Evolutionary conservation across 30 jellyfish, hydroid and myxozoan genomes (phyloP), one percentile per base, ranked within the genome.

Genomic region (Turritopsis rubra): DNA sequence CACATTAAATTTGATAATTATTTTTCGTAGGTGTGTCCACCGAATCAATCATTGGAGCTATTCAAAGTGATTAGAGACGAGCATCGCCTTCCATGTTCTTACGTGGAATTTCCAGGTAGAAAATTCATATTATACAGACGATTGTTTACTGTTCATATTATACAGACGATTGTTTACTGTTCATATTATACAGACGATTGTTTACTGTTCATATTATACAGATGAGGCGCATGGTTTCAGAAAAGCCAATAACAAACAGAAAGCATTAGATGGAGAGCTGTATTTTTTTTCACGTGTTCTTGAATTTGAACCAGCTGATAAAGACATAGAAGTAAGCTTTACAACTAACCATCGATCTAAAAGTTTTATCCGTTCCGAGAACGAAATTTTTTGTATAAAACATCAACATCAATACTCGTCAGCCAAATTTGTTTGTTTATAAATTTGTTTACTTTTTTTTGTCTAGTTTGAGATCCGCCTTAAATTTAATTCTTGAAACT

Each of bases 221-320:
- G 97, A 88, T 80, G 97, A 91, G 70, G 88, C 84, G 30, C 97
- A 91, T 83, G 96, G 96, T 23, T 91, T 91, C 82, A 88, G 83
- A 19, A 91, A 86, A 79, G 79, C 97, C 3, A 88, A 91, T 82
- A 91, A 87, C 83, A 91, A 83, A 77, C 79, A 86, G 87, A 86
- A 68, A 74, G 93, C 96, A 29, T 85, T 91, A 29, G 97, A 91
- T 68, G 97, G 97, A 1, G 97, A 91, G 79, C 84, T 91, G 81
- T 91, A 91, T 75, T 91, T 91, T 79, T 91, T 82, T 83, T 83
- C 95, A 28, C 87, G 80, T 29, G 78, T 91, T 1, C 80, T 91
- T 29, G 80, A 88, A 20, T 83, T 91, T 75, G 88, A 83, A 21
- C 93, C 97, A 66, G 97, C 97, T 53, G 97, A 91, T 84, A 79